phyloP scores from a whole-genome alignment of 2,888 invertebrate species.

The Cetonia aurata region DNA sequence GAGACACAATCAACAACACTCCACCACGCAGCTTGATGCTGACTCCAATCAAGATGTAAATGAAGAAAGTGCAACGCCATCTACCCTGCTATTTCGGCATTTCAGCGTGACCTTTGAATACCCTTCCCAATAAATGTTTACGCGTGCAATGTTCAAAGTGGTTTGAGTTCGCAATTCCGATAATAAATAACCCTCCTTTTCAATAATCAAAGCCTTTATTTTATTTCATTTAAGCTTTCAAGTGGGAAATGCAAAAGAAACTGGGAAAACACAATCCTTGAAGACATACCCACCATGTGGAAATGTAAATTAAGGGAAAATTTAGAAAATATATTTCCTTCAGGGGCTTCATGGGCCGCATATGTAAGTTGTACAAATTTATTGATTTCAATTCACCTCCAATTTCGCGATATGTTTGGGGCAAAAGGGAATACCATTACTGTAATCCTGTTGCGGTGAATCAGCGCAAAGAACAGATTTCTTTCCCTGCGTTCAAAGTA shows the following conservation, averaged over 20 bases:
- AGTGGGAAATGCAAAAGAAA: not conserved
- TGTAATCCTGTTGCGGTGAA: conserved; percentile 38
- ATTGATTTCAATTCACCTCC: conserved; percentile 40
- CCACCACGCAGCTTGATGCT: no score
- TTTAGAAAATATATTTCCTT: conserved; percentile 28
- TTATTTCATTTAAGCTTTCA: conserved; percentile 1
- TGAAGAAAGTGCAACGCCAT: no score
- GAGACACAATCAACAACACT: no score
- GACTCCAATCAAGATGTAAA: no score
- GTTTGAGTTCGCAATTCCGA: not conserved
- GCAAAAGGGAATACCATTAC: conserved; percentile 37
- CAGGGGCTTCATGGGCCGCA: conserved; percentile 17
- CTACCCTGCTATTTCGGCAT: not conserved
- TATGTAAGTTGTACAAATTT: conserved; percentile 30
- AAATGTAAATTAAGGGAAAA: conserved; percentile 26
- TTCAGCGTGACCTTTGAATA: not conserved
- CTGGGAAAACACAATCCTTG: not conserved
- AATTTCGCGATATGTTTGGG: conserved; percentile 33
- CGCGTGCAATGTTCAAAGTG: not conserved
- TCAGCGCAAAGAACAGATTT: conserved; percentile 32
- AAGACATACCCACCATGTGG: not conserved
- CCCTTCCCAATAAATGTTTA: not conserved
- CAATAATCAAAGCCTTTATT: not conserved
- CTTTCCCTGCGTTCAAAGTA: conserved; percentile 6
- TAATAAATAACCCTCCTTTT: not conserved